A percentile compares a stretch with the other conserved stretches of the same genome.
Conservation (phyloP, 1,140 invertebrate species). For the Drosophila baimaii region DNA sequence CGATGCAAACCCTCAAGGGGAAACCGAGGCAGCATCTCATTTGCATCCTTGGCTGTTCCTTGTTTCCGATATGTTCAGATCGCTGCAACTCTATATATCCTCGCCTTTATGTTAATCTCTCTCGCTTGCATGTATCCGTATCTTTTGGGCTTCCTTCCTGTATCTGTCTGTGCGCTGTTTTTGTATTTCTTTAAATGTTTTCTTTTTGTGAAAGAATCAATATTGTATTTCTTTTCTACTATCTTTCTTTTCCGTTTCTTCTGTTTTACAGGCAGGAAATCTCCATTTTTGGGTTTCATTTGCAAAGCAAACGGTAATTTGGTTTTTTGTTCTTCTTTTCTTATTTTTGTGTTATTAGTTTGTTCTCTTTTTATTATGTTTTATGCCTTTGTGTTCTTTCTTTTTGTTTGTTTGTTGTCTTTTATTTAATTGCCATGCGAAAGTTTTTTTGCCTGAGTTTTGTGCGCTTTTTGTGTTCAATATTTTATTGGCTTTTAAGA, state of each 20-base stretch:
- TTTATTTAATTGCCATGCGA: constrained; percentile 52
- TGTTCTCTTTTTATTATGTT: constrained; percentile 38
- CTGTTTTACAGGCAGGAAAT: constrained; percentile 83
- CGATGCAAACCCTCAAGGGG: background rate
- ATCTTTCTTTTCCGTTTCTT: constrained; percentile 70
- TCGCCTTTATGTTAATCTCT: constrained; percentile 9
- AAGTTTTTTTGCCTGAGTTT: constrained; percentile 25
- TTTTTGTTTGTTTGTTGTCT: constrained; percentile 21
- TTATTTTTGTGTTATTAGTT: constrained; percentile 29
- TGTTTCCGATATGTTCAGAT: background rate
- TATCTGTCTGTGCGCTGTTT: constrained; percentile 16
- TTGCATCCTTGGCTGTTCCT: constrained; percentile 16
- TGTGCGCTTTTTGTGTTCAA: constrained; percentile 25
- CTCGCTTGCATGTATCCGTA: constrained; percentile 20
- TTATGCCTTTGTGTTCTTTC: constrained; percentile 21
- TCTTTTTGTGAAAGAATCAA: constrained; percentile 36
- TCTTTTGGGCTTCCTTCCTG: background rate
- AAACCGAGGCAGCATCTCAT: constrained; percentile 1
- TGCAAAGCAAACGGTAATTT: constrained; percentile 84
- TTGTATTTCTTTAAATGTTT: constrained; percentile 26
- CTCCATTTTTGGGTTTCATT: constrained; percentile 84
- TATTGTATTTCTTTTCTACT: constrained; percentile 69
- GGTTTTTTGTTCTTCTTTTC: constrained; percentile 38
- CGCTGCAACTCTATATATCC: background rate
- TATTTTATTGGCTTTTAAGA: background rate